A percentile compares a stretch with the other conserved stretches of the same genome.
phyloP scores from a whole-genome alignment of 2,113 vertebrate species.

The Lepisosteus osseus region DNA sequence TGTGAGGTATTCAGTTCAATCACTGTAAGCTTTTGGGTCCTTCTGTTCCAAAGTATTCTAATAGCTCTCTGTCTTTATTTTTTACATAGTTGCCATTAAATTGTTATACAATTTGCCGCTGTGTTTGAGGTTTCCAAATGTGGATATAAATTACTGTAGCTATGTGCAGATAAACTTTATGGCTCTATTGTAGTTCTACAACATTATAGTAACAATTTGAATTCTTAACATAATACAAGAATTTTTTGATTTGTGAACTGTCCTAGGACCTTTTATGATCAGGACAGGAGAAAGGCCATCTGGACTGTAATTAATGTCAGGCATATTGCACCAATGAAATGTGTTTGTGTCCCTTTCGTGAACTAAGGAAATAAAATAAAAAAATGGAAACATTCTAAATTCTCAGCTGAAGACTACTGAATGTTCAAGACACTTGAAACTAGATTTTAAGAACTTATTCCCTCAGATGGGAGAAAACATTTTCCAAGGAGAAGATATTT shows the following conservation, averaged over 20 bases:
- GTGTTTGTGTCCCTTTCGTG: conserved; percentile 52
- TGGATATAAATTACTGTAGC: conserved; percentile 51
- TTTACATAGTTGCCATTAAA: too few species aligned
- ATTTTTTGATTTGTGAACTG: conserved; percentile 71
- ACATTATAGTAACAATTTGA: conserved; percentile 69
- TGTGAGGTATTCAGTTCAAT: too few species aligned
- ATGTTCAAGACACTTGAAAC: neutral
- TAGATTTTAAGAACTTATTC: neutral
- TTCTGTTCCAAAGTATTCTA: too few species aligned
- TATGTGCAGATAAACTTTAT: conserved; percentile 64
- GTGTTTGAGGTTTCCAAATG: too few species aligned
- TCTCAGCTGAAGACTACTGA: neutral
- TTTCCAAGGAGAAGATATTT: too few species aligned
- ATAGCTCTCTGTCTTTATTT: too few species aligned
- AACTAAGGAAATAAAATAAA: conserved; percentile 40
- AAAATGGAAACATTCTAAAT: neutral
- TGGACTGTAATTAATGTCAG: conserved; percentile 66
- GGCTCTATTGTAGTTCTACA: conserved; percentile 20
- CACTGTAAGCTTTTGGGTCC: too few species aligned
- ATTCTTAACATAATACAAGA: conserved; percentile 63
- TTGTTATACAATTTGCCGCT: too few species aligned
- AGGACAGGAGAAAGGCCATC: conserved; percentile 66
- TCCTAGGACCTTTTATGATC: conserved; percentile 63
- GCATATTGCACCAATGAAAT: conserved; percentile 55
- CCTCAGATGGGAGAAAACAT: too few species aligned